Conservation (phyloP, 2,888 invertebrate genomes). For the Andrena marginata region DNA sequence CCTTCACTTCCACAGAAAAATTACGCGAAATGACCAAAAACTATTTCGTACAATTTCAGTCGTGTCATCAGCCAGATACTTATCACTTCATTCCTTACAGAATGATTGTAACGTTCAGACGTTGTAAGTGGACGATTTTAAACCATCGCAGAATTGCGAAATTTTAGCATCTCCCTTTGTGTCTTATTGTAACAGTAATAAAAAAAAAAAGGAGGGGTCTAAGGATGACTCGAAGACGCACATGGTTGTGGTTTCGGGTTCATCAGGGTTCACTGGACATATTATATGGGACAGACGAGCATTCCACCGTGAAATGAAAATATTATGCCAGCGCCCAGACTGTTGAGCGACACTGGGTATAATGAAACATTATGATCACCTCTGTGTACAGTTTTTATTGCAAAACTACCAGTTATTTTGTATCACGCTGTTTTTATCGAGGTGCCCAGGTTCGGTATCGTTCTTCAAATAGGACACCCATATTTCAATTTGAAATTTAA, state of each 20-base stretch:
- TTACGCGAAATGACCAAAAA: constrained; percentile 39
- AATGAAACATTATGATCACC: constrained; percentile 50
- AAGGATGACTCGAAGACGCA: constrained; percentile 50
- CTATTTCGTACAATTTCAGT: constrained; percentile 2
- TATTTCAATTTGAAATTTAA: too few species aligned
- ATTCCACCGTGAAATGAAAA: constrained; percentile 82
- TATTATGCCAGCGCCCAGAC: constrained; percentile 76
- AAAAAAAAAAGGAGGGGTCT: constrained; percentile 51
- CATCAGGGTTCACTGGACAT: constrained; percentile 76
- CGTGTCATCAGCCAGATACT: neutral
- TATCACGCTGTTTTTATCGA: neutral
- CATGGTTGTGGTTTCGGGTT: constrained; percentile 75
- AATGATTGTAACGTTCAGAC: neutral
- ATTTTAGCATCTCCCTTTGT: constrained; percentile 44
- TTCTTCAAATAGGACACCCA: too few species aligned
- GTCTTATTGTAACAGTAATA: constrained; percentile 26
- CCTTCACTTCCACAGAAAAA: constrained; percentile 49
- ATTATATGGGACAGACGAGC: constrained; percentile 75
- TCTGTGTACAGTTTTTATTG: constrained; percentile 23
- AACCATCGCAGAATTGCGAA: constrained; percentile 26
- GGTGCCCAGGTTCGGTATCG: too few species aligned
- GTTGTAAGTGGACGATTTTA: constrained; percentile 3
- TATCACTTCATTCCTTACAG: neutral
- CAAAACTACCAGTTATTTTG: neutral
- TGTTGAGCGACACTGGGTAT: constrained; percentile 55